Base-by-base conservation (phyloP, 2,888 invertebrate species). In the Baronia brevicornis region DNA sequence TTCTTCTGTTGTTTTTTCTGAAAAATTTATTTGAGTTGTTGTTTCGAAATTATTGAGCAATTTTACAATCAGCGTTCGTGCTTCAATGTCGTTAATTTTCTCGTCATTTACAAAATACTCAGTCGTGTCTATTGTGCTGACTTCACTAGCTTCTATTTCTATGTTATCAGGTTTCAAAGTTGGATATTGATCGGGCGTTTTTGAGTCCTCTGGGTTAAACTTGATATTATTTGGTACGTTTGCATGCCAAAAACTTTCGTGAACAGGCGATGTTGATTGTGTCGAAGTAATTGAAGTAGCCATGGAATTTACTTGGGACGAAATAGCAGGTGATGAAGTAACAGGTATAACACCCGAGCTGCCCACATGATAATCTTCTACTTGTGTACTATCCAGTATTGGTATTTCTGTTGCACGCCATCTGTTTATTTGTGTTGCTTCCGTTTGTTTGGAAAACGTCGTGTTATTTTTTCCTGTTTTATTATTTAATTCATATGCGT, bases 151-250 rank as follows among this genome's bases (percentile, higher is more conserved):
- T 13, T 34, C 19, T 21, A 38, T 28, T 15, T 26, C 29, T 9
- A 10, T 36, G 3, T 32, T 31, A 36, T 54, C 48, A 25, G 43
- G 33, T 35, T 51, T 54, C 28, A 51, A 38, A 29, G 57, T 50
- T 12, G 51, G 40, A 41, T 78, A 75, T 10, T 70, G 59, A 10
- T 70, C 58, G 7, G 82, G 75, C 18, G 77, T 41, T 61, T 69
- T 79, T 0, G 84, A 84, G 40, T 84, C 84, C 51, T 71, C 75
- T 2, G 61, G 66, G 14, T 66, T 70, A 28, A 84, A 84, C 41
- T 69, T 73, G 1, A 79, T 43, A 3, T 79, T 54, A 24, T 80
- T 70, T 6, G 73, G 64, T 18, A 61, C 57, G 27, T 50, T 55
- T 1, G 69, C 64, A 3, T 54, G 43, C 59, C 60, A 60, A 5